A percentile compares a stretch with the other conserved stretches of the same genome.
Evolutionary conservation across 2,888 invertebrate genomes (phyloP).

Genomic region (Podotricha telesiphe): DNA sequence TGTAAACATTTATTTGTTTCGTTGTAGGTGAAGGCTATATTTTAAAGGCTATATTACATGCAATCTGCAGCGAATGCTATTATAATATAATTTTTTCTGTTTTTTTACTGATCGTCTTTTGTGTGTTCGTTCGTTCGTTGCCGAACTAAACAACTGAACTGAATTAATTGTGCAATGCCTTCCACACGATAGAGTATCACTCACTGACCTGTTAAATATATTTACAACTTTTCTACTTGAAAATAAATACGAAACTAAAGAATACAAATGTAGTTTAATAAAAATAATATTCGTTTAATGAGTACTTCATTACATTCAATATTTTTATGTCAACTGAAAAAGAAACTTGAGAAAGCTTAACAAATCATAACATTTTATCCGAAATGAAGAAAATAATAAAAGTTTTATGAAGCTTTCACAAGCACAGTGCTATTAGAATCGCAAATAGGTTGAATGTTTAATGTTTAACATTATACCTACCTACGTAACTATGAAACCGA

Average conservation of each 20-base stretch:
- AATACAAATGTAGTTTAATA: not conserved
- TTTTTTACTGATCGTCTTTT: no score
- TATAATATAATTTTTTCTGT: no score
- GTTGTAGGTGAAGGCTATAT: no score
- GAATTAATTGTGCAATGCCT: no score
- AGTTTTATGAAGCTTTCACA: slow-evolving; percentile 22
- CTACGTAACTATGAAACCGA: not conserved
- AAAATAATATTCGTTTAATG: not conserved
- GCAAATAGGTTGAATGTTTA: slow-evolving; percentile 19
- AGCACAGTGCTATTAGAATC: slow-evolving; percentile 18
- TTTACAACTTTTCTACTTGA: not conserved
- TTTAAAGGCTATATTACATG: no score
- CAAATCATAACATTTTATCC: slow-evolving; percentile 14
- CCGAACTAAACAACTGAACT: no score
- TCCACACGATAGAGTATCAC: no score
- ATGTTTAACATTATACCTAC: not conserved
- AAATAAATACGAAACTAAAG: not conserved
- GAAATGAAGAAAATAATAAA: slow-evolving; percentile 18
- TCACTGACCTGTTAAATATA: no score
- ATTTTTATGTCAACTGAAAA: slow-evolving; percentile 12
- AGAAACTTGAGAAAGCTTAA: slow-evolving; percentile 7
- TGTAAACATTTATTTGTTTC: no score
- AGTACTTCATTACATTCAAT: slow-evolving; percentile 1
- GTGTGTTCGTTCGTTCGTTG: no score
- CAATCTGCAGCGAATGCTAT: no score